Evolutionary conservation across 23 tunicate genomes (phyloP), one percentile per base, ranked within the genome.

Genomic region (Trididemnum nubilum): DNA sequence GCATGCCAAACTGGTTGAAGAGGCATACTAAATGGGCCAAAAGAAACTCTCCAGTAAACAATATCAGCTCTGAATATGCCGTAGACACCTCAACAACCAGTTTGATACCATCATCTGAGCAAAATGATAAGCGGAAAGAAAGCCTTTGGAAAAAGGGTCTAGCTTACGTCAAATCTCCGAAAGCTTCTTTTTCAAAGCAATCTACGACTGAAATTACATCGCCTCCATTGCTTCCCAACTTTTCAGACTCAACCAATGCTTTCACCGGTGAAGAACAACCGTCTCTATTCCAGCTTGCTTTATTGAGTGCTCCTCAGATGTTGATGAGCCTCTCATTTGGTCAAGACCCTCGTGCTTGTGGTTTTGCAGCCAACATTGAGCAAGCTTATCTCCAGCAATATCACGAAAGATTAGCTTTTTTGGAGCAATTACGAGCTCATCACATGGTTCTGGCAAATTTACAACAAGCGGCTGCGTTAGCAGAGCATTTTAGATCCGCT

Each of bases 71-170:
- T 25, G 30, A 2, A 2, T 18, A 25, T 52, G 15, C 24, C 26
- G 60, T 21, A 19, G 29, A 69, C 34, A 77, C 40, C 35, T 23
- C 35, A 5, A 1, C 67, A 27, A 23, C n/a, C 69, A 76, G 2
- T 38, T 21, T 24, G 35, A 30, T 28, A 0, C 44, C 27, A 1
- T 15, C 9, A 12, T 5, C 74, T 27, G 74, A 15, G 9, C 29
- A 38, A 73, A 73, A 58, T 73, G 78, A 67, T 5, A 73, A 73
- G 30, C 57, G 84, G 23, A 66, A 81, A 44, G 69, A 31, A 54
- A 78, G 84, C 72, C 30, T 85, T 23, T 85, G 90, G 90, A 85
- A 85, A 71, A 82, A 81, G 25, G 90, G 90, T 1, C 73, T 85
- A 31, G 44, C 84, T 9, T 85, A 79, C 34, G 84, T 85, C 24